A percentile compares a stretch with the other conserved stretches of the same genome.
phyloP scores from a whole-genome alignment of 2,797 vertebrate species.

The Lithobates sylvaticus region DNA sequence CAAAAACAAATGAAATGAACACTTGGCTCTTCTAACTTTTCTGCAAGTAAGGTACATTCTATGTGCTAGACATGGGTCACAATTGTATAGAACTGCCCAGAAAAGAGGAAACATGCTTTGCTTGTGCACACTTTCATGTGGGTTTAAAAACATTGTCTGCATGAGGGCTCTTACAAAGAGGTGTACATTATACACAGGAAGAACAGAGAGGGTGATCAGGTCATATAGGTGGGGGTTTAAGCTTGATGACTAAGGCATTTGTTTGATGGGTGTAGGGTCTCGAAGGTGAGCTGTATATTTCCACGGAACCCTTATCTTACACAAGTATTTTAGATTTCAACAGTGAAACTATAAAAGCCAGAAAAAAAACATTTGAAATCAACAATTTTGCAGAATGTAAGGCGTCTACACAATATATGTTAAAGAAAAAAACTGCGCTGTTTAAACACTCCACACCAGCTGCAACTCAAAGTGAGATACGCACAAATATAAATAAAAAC shows the following conservation, averaged over 20 bases:
- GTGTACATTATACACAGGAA: conserved; percentile 54
- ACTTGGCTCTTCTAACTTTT: background rate
- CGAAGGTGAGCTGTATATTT: conserved; percentile 35
- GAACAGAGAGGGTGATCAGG: conserved; percentile 48
- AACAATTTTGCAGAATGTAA: background rate
- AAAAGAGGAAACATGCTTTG: conserved; percentile 50
- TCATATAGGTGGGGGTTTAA: conserved; percentile 44
- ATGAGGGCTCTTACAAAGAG: conserved; percentile 57
- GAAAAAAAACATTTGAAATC: background rate
- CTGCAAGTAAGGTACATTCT: background rate
- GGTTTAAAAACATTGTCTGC: conserved; percentile 59
- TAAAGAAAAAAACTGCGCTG: no score
- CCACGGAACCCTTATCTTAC: conserved; percentile 43
- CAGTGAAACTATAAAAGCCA: background rate
- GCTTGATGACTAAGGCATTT: conserved; percentile 51
- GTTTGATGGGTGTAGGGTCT: conserved; percentile 49
- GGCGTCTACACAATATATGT: background rate
- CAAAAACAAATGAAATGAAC: background rate
- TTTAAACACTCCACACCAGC: no score
- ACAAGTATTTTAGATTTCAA: conserved; percentile 34
- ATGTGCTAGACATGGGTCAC: conserved; percentile 38
- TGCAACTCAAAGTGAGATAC: no score
- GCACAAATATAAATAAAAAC: no score
- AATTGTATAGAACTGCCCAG: conserved; percentile 42
- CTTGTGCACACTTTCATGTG: conserved; percentile 55